Percentiles rank a stretch among this genome's conserved stretches.
Conservation (phyloP, 2,888 invertebrate species). For the Phaedon cochleariae region DNA sequence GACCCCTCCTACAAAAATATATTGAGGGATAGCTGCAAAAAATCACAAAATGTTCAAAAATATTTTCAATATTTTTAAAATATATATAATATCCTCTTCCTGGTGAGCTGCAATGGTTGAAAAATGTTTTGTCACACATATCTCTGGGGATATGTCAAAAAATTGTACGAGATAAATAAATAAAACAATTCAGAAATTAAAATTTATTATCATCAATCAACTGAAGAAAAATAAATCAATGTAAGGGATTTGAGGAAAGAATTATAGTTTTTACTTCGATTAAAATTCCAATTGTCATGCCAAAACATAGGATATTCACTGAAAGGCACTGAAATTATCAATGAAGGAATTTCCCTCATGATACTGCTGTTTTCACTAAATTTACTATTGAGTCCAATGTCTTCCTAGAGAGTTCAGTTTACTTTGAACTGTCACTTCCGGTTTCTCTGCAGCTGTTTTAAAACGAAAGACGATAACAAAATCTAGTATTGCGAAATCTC, state of each 20-base stretch:
- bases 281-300: not conserved
- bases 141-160: constrained; percentile 62
- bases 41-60: constrained; percentile 52
- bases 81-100: constrained; percentile 49
- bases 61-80: constrained; percentile 15
- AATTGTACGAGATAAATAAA: constrained; percentile 39
- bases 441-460: constrained; percentile 11
- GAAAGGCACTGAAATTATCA: not conserved
- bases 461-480: not conserved
- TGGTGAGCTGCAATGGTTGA: constrained; percentile 62
- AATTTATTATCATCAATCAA: constrained; percentile 12
- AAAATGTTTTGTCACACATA: constrained; percentile 61
- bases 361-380: not conserved
- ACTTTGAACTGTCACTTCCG: constrained; percentile 9
- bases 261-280: not conserved
- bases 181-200: constrained; percentile 18
- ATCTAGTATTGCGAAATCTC: not conserved
- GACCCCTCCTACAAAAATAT: constrained; percentile 42
- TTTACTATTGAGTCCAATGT: not conserved
- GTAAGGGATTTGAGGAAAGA: constrained; percentile 1
- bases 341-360: too few relatives aligned
- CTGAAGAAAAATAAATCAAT: constrained; percentile 16
- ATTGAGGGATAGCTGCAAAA: constrained; percentile 55
- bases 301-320: not conserved
- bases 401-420: not conserved